Evolutionary conservation across 1,140 invertebrate genomes (phyloP), one percentile per base, ranked within the genome.

Genomic region (Luehdorfia chinensis): DNA sequence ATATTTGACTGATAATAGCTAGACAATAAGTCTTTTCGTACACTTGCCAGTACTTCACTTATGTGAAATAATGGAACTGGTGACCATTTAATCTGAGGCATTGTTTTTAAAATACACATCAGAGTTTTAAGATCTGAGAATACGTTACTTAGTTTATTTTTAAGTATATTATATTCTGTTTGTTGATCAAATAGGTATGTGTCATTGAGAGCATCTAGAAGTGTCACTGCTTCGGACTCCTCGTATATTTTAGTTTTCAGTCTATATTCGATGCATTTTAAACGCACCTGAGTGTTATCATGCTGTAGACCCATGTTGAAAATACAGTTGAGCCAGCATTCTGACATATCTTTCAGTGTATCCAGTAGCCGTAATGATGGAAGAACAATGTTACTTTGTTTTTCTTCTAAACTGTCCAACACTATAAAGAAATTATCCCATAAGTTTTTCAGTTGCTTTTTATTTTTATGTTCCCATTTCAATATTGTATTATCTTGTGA

Each of bases 351-450:
- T 23, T 63, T 57, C 2, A 79, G 16, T 16, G 11, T 55, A 11
- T 68, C 65, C 65, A 83, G 75, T 9, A 85, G 15, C 39, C 66
- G 61, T 32, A 85, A 51, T 5, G 81, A 85, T 30, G 81, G 81
- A 7, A 81, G 30, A 1, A 83, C 78, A 58, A 85, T 83, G 56
- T 83, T 83, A 48, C 68, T 75, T 43, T 85, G 81, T 25, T 79
- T 79, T 33, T 85, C 81, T 55, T 83, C 77, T 34, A 85, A 64
- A 37, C 74, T 84, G 9, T 85, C 81, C 23, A 85, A 48, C 6
- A 85, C 52, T 16, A 76, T 67, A 48, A 85, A 83, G 45, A 55
- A 85, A 46, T 79, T 66, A 27, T 83, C 59, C 81, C 81, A 83
- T 8, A 63, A 52, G 1, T 43, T 52, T 48, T 70, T 77, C 3